phyloP scores from a whole-genome alignment of 2,797 vertebrate genomes.

The Epinephelus malabaricus region DNA sequence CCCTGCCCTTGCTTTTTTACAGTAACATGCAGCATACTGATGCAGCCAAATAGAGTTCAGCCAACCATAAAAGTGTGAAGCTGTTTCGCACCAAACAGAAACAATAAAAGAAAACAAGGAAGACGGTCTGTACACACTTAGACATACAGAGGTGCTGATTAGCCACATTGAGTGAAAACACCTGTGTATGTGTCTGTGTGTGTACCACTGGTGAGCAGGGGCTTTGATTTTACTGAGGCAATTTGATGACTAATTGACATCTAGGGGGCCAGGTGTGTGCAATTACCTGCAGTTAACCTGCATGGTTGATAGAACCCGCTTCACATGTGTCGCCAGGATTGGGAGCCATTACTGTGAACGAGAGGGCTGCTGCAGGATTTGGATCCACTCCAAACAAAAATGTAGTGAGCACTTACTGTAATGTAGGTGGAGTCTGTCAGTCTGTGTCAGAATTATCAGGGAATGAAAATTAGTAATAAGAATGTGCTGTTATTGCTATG shows the following conservation, averaged over 20 bases:
- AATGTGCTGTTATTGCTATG: background rate
- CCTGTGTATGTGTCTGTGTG: slow-evolving; percentile 3
- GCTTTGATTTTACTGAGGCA: background rate
- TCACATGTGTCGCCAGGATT: background rate
- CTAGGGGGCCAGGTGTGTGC: background rate
- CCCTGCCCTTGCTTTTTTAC: background rate
- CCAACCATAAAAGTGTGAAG: background rate
- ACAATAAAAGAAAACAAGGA: background rate
- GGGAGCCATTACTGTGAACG: background rate
- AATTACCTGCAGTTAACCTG: slow-evolving; percentile 13
- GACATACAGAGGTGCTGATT: background rate
- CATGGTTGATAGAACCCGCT: background rate
- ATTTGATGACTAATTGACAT: slow-evolving; percentile 8
- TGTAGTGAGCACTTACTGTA: background rate
- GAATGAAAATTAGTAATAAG: background rate
- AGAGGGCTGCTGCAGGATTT: background rate
- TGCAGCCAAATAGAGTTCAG: background rate
- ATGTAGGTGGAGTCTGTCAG: background rate
- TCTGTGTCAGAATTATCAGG: background rate
- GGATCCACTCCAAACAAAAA: background rate
- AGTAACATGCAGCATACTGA: background rate
- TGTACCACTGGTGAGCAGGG: no score
- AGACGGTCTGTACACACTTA: background rate
- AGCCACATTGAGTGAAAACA: slow-evolving; percentile 11
- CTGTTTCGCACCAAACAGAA: background rate